A percentile compares a stretch with the other conserved stretches of the same genome.
Conservation (phyloP, 2,113 vertebrate genomes). For the Saimiri boliviensis region DNA sequence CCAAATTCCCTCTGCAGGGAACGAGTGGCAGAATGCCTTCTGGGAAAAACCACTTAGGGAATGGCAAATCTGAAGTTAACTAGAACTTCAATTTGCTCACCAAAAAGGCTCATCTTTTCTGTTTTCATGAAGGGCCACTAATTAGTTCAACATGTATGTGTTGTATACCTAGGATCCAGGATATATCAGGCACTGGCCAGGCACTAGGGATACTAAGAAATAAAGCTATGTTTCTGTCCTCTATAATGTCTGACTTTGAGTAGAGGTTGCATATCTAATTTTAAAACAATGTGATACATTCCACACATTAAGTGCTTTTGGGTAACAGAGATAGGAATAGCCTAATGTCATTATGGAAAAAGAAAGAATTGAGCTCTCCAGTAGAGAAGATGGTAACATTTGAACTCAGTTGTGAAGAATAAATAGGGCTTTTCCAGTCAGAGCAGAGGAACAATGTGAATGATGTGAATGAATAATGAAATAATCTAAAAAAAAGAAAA, state of each 20-base stretch:
- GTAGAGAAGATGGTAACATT: neutral
- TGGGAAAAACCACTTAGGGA: constrained; percentile 5
- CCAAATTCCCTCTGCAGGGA: constrained; percentile 55
- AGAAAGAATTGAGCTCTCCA: neutral
- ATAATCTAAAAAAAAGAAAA: neutral
- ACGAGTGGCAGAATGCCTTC: neutral
- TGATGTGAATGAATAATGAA: neutral
- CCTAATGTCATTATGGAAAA: neutral
- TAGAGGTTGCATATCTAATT: neutral
- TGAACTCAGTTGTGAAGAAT: neutral
- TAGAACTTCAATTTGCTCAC: neutral
- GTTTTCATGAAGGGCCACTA: neutral
- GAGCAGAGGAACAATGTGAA: neutral
- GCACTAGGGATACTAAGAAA: neutral
- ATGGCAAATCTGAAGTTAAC: neutral
- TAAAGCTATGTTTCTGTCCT: neutral
- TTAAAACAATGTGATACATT: neutral
- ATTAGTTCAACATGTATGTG: constrained; percentile 36
- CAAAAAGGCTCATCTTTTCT: neutral
- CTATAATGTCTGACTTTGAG: neutral
- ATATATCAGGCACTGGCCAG: neutral
- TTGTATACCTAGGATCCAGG: neutral
- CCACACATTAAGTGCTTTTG: neutral
- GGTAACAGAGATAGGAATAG: neutral
- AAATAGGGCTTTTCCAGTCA: neutral